A percentile compares a stretch with the other conserved stretches of the same genome.
Conservation (phyloP, 2,888 invertebrate species). For the Rotaria magnacalcarata region DNA sequence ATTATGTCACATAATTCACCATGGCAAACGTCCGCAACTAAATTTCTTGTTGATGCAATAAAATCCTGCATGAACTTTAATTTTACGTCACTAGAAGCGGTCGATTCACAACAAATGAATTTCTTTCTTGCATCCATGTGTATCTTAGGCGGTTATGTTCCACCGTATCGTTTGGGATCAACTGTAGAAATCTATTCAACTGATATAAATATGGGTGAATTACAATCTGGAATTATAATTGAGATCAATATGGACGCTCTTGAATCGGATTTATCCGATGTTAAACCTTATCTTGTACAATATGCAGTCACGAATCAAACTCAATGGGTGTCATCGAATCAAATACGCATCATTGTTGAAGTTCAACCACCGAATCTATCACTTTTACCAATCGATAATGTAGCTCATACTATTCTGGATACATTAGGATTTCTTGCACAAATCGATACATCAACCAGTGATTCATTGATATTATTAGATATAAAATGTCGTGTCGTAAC, state of each 20-base stretch:
- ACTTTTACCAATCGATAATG: neutral
- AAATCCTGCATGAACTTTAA: neutral
- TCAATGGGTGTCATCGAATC: neutral
- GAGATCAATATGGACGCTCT: neutral
- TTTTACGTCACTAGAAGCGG: neutral
- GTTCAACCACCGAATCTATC: neutral
- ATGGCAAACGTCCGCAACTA: neutral
- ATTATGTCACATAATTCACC: neutral
- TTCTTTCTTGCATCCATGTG: neutral
- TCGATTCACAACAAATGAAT: neutral
- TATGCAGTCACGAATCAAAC: neutral
- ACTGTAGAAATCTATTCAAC: neutral
- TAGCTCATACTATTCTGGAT: neutral
- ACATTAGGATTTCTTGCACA: neutral
- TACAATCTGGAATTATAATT: neutral
- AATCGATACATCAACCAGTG: neutral
- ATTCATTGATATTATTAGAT: neutral
- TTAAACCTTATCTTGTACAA: neutral
- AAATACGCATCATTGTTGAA: neutral
- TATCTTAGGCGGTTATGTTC: slow-evolving; percentile 1
- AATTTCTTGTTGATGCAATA: neutral
- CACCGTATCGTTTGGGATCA: neutral
- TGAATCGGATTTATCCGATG: neutral
- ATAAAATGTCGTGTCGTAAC: neutral
- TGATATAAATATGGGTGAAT: neutral